Evolutionary conservation across 2,113 vertebrate genomes (phyloP), one percentile per base, ranked within the genome.

Genomic region (Patagioenas fasciata): DNA sequence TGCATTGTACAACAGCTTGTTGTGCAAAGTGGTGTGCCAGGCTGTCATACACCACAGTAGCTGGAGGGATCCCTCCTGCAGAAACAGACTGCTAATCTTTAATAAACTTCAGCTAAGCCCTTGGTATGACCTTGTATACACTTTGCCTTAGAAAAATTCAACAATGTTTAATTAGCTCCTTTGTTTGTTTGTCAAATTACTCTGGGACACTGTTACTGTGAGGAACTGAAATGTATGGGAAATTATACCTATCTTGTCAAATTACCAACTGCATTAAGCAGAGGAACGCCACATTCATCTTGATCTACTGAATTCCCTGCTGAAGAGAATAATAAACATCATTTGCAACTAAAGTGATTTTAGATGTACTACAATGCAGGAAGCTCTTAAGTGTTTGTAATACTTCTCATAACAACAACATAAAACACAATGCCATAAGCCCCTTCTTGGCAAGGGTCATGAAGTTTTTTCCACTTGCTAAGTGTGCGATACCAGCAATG

Each of bases 21-120:
- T 85, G 87, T 57, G 85, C 36, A 95, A 92, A 88, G 79, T 18
- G 3, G 62, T 67, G 62, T 2, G 8, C 72, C 89, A 88, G 92
- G 61, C 88, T 96, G 90, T 90, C 77, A 38, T 20, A 74, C 82
- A 57, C 72, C 80, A 80, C 42, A 67, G 66, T 95, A 89, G 93
- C 96, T 88, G 79, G 67, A 93, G 81, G 88, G 80, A 72, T 80
- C 57, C 85, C 73, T 96, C 79, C 74, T 91, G 66, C 62, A 93
- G 90, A 96, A 97, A 92, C 78, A 94, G 77, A 48, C 54, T 93
- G 83, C 58, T 96, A 93, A 91, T 96, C 94, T 93, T 94, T 91
- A 96, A 95, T 93, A 98, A 95, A 96, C 71, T 94, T 97, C 93
- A 96, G 58, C 80, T 89, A 84, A 93, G 88, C 84, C 88, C 92